phyloP scores from a whole-genome alignment of 2,888 invertebrate genomes.

The Ophion obscuratus region DNA sequence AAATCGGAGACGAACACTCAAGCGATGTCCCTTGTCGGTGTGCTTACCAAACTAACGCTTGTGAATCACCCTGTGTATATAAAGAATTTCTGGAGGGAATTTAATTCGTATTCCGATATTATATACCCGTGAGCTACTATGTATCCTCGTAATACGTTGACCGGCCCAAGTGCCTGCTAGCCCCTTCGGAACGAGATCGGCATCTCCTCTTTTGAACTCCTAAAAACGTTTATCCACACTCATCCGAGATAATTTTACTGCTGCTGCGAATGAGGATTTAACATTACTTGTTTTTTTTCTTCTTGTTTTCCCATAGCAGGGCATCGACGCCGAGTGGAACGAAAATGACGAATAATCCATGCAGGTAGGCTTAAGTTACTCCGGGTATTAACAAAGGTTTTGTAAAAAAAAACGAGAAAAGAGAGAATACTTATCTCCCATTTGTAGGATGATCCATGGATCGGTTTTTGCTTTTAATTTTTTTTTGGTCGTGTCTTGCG shows the following conservation, averaged over 20 bases:
- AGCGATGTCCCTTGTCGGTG: too few species aligned
- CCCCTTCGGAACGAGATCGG: constrained; percentile 36
- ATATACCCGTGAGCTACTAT: too few species aligned
- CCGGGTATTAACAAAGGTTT: background rate
- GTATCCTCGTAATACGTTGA: too few species aligned
- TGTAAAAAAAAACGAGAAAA: background rate
- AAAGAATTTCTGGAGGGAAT: too few species aligned
- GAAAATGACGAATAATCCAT: constrained; percentile 26
- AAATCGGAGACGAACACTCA: too few species aligned
- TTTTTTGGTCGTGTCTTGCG: too few species aligned
- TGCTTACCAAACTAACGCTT: too few species aligned
- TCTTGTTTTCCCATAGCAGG: background rate
- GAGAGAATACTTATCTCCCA: too few species aligned
- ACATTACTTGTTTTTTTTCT: constrained; percentile 4
- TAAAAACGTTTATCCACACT: constrained; percentile 32
- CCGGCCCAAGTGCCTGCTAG: background rate
- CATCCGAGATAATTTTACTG: constrained; percentile 24
- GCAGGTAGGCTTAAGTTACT: constrained; percentile 5
- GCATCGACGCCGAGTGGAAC: background rate
- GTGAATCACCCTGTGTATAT: too few species aligned
- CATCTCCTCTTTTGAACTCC: constrained; percentile 18
- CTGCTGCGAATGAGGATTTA: background rate
- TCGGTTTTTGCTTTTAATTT: too few species aligned
- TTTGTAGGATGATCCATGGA: background rate
- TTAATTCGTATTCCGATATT: too few species aligned